These are phyloP conservation scores for Acromyrmex echinatior DNA, from an alignment of 1,140 invertebrate species.

Conservation along the genomic window DNA sequence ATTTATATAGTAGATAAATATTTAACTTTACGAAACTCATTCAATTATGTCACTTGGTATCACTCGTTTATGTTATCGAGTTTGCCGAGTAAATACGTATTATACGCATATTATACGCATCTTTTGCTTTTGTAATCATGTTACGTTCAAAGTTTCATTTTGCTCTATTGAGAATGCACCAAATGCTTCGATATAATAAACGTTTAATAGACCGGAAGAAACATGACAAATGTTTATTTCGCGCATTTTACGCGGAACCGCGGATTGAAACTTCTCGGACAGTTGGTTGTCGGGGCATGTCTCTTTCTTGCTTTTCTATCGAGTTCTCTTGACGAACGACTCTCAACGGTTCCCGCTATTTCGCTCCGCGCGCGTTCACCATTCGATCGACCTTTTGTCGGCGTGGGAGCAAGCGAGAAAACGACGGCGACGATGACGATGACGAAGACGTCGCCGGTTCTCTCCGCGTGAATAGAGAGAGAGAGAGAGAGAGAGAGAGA, in stretches of 20 bases:
- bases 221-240: constrained; percentile 8
- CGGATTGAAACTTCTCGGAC: constrained; percentile 33
- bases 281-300: not conserved
- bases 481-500: too few relatives aligned
- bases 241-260: constrained; percentile 8
- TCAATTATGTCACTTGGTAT: not conserved
- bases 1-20: constrained; percentile 1
- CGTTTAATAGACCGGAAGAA: constrained; percentile 28
- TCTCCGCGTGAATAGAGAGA: constrained; percentile 33
- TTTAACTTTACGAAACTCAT: not conserved
- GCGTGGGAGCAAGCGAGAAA: constrained; percentile 33
- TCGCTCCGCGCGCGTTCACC: constrained; percentile 29
- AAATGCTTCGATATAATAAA: constrained; percentile 22
- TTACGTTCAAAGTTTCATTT: constrained; percentile 3
- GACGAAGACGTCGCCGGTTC: constrained; percentile 13
- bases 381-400: constrained; percentile 59
- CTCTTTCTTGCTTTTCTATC: constrained; percentile 23
- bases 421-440: constrained; percentile 14
- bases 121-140: not conserved
- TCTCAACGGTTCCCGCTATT: constrained; percentile 48
- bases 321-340: constrained; percentile 18
- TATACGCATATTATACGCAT: not conserved
- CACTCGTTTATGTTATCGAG: not conserved
- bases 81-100: not conserved
- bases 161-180: not conserved